phyloP scores from a whole-genome alignment of 2,113 vertebrate genomes.

The Erpornis zantholeuca region DNA sequence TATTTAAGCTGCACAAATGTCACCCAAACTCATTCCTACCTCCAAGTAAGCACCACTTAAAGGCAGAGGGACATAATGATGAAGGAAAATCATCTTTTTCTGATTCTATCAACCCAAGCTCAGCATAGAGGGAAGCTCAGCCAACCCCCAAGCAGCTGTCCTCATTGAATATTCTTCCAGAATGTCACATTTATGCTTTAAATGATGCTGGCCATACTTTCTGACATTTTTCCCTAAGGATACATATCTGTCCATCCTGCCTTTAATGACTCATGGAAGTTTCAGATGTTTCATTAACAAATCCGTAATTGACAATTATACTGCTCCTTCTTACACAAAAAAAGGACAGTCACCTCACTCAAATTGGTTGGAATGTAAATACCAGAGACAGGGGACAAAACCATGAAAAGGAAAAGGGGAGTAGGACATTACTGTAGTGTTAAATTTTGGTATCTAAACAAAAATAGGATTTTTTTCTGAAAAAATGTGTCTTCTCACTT shows the following conservation, averaged over 20 bases:
- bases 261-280: neutral
- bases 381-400: neutral
- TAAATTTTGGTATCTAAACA: conserved; percentile 14
- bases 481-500: neutral
- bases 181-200: neutral
- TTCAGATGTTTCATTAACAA: neutral
- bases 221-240: neutral
- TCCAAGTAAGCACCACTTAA: neutral
- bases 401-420: conserved; percentile 6
- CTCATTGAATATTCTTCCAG: neutral
- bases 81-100: neutral
- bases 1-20: neutral
- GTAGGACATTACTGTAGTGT: neutral
- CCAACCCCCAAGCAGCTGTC: neutral
- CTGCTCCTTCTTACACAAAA: neutral
- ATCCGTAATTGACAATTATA: neutral
- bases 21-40: neutral
- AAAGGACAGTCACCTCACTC: neutral
- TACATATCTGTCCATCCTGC: neutral
- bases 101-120: neutral
- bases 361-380: conserved; percentile 17
- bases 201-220: neutral
- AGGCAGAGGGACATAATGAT: neutral
- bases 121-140: neutral
- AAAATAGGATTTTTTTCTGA: neutral